Conservation (phyloP, 1,140 invertebrate genomes). For the Lepidotrigona ventralis region DNA sequence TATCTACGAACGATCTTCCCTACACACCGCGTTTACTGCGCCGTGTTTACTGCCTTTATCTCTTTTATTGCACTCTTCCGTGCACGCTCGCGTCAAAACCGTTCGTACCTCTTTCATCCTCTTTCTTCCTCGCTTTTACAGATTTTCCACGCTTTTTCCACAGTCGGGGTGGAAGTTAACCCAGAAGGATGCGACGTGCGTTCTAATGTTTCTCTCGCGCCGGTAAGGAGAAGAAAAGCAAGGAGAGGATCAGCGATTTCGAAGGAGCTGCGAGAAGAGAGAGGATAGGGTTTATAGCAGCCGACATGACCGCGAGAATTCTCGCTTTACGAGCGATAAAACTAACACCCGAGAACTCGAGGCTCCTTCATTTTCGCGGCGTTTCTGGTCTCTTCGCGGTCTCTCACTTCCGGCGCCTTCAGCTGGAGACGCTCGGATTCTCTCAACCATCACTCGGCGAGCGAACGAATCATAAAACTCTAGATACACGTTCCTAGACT, state of each 20-base stretch:
- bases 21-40: background rate
- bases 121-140: too few relatives aligned
- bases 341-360: slow-evolving; percentile 28
- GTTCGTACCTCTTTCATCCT: background rate
- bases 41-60: slow-evolving; percentile 27
- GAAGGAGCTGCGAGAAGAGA: slow-evolving; percentile 48
- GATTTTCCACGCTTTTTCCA: background rate
- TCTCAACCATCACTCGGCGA: slow-evolving; percentile 10
- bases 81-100: background rate
- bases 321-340: slow-evolving; percentile 65
- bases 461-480: slow-evolving; percentile 28
- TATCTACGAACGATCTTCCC: background rate
- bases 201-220: background rate
- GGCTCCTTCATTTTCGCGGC: slow-evolving; percentile 13
- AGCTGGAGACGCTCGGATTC: background rate
- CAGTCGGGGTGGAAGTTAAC: background rate
- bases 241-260: background rate
- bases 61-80: slow-evolving; percentile 6
- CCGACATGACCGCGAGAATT: slow-evolving; percentile 23
- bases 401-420: background rate
- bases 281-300: slow-evolving; percentile 44
- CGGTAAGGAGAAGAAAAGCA: background rate
- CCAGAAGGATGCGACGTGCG: background rate
- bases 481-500: background rate
- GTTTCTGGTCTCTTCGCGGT: slow-evolving; percentile 44